Conservation (phyloP, 2,113 vertebrate genomes). For the Perca schrenkii region DNA sequence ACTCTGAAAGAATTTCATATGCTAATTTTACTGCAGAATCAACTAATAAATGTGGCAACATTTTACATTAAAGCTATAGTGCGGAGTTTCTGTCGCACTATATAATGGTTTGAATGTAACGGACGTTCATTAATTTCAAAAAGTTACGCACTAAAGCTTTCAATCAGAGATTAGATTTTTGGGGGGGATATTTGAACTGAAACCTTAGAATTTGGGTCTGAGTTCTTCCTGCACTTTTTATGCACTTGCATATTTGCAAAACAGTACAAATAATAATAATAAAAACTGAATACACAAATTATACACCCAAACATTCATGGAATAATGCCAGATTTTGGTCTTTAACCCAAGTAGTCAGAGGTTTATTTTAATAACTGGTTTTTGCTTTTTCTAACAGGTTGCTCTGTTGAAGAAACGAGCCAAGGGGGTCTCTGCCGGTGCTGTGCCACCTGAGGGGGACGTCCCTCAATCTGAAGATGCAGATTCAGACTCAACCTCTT, state of each 20-base stretch:
- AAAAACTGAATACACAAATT: background rate
- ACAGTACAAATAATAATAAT: background rate
- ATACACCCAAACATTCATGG: background rate
- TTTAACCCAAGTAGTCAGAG: background rate
- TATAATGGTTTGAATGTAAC: too few species aligned
- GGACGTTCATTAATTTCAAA: too few species aligned
- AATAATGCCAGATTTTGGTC: background rate
- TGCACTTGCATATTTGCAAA: background rate
- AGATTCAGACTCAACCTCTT: conserved; percentile 57
- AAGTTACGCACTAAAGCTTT: too few species aligned
- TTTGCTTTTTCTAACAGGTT: conserved; percentile 83
- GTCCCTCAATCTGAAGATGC: conserved; percentile 54
- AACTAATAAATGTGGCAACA: background rate
- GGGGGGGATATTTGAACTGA: too few species aligned
- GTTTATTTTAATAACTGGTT: background rate
- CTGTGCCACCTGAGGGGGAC: conserved; percentile 73
- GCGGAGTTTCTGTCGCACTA: too few species aligned
- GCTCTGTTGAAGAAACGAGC: conserved; percentile 90
- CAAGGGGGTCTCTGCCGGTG: conserved; percentile 77
- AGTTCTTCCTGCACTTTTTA: too few species aligned
- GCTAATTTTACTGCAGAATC: background rate
- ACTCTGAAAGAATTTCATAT: background rate
- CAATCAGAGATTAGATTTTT: background rate
- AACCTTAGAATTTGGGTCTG: background rate
- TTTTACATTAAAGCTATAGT: background rate